Base-by-base conservation (phyloP, 2,888 invertebrate genomes). In the Catocala fraxini region DNA sequence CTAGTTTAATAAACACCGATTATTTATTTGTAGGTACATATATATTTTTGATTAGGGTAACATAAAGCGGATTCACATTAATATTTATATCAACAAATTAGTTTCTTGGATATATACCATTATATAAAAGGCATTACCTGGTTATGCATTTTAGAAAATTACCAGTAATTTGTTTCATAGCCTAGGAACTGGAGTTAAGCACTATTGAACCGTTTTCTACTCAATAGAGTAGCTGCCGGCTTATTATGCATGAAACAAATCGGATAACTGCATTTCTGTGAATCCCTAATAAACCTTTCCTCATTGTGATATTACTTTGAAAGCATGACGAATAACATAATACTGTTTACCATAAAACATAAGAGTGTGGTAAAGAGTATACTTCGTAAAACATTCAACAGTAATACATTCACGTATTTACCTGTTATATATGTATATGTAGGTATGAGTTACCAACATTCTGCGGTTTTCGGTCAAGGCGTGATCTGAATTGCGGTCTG, bases 401-500 rank as follows among this genome's bases (percentile, higher is more conserved):
- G 51, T 25, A 56, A 65, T 60, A 63, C 39, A 69, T 59, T 69
- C 47, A 65, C 47, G 43, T 63, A 53, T 71, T 65, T 71, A 65
- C 67, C 61, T 62, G 61, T 45, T 59, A 52, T 58, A 43, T 33
- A n/a, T 12, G 39, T 51, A 51, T 59, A 12, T 61, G 51, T 63
- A 66, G 53, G 66, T 48, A 51, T 49, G 34, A 67, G 71, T 72
- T 71, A 68, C 70, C 71, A 73, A 66, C 75, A 75, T 75, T 77
- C 70, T 75, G 80, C 73, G 81, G 81, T 80, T 78, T 77, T 75
- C 71, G 73, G 69, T 77, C 74, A 80, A 79, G 69, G 77, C 70
- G 65, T 65, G 70, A 70, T 75, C 74, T 55, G 73, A 71, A 73
- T 74, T 77, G 81, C 68, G 82, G 82, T 82, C 65, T 65, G 61